Percentiles rank a stretch among this genome's conserved stretches.
These are phyloP conservation scores for Acanthoscelides obtectus DNA, from an alignment of 2,888 invertebrate species.

Conservation along the genomic window DNA sequence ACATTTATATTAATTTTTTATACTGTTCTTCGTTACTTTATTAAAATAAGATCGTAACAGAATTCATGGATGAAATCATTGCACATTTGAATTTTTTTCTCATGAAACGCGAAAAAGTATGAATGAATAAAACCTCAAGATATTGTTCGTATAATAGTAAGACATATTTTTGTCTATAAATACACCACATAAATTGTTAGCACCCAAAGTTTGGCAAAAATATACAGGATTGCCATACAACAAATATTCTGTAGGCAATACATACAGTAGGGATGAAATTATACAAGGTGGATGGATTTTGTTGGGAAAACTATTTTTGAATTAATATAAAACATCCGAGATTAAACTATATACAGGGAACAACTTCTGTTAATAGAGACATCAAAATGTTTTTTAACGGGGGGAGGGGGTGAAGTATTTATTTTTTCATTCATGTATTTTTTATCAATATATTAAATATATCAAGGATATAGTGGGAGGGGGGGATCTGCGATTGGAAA, in stretches of 20 bases:
- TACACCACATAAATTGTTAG: not conserved
- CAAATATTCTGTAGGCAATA: not conserved
- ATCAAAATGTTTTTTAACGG: too few relatives aligned
- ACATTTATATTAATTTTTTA: conserved; percentile 7
- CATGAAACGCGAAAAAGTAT: not conserved
- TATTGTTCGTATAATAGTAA: not conserved
- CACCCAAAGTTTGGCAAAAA: not conserved
- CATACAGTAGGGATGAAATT: too few relatives aligned
- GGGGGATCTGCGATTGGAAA: too few relatives aligned
- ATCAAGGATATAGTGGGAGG: too few relatives aligned
- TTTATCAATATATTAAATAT: too few relatives aligned
- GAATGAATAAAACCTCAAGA: not conserved
- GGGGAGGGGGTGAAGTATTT: too few relatives aligned
- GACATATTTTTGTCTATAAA: conserved; percentile 7
- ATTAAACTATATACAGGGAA: too few relatives aligned
- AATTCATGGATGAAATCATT: conserved; percentile 7
- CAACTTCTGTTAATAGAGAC: too few relatives aligned
- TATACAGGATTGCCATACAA: not conserved
- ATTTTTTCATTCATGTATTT: too few relatives aligned
- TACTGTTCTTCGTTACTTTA: conserved; percentile 2
- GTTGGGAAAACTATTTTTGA: too few relatives aligned
- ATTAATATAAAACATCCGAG: too few relatives aligned
- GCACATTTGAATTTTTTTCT: conserved; percentile 1
- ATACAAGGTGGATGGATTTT: too few relatives aligned
- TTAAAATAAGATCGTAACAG: conserved; percentile 2